Evolutionary conservation across 1,140 invertebrate species (phyloP).

Genomic region (Lasaia peninsularis): DNA sequence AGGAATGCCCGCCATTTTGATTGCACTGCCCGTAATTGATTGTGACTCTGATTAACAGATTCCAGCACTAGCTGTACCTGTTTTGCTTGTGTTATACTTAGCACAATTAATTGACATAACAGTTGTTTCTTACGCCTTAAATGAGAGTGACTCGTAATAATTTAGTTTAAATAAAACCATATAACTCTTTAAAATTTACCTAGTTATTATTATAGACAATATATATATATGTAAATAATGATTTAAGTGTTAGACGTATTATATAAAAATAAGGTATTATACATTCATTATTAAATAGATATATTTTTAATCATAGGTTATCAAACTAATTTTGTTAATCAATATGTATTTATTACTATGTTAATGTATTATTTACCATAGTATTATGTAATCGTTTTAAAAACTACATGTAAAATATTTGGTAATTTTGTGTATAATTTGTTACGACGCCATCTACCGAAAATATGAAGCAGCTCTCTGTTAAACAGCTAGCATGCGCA

Average conservation of each 20-base stretch:
- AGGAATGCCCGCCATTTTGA: constrained; percentile 60
- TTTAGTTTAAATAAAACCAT: neutral
- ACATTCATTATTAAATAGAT: too few species aligned
- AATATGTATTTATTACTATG: too few species aligned
- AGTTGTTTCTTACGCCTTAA: constrained; percentile 8
- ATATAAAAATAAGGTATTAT: too few species aligned
- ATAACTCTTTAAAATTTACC: too few species aligned
- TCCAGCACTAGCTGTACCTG: constrained; percentile 37
- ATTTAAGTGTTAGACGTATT: too few species aligned
- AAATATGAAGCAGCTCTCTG: neutral
- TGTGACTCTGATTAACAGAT: constrained; percentile 62
- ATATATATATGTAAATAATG: too few species aligned
- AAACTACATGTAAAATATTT: too few species aligned
- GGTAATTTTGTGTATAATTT: neutral
- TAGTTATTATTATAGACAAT: too few species aligned
- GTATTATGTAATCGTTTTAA: too few species aligned
- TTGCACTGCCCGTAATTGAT: constrained; percentile 55
- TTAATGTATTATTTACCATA: too few species aligned
- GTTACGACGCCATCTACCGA: neutral
- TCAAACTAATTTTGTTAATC: too few species aligned
- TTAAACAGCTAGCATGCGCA: neutral
- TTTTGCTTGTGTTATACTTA: constrained; percentile 6
- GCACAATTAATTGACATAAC: constrained; percentile 10
- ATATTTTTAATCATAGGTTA: too few species aligned
- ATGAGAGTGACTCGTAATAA: neutral